Evolutionary conservation across 2,888 invertebrate species (phyloP), one percentile per base, ranked within the genome.

Genomic region (Nymphalis polychloros): DNA sequence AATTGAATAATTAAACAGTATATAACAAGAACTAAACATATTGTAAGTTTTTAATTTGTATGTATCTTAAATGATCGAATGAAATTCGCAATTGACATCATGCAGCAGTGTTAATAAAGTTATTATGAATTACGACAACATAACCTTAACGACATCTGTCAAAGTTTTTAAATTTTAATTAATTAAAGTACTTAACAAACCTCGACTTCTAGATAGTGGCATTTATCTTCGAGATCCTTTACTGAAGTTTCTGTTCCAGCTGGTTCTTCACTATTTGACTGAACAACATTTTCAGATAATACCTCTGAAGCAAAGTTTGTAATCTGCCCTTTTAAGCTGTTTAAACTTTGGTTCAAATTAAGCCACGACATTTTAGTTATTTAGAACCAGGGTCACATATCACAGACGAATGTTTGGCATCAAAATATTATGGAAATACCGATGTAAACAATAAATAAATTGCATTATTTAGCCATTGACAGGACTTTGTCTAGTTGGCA

Each of bases 261-360:
- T 63, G 81, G 72, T 75, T 77, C 80, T 71, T 82, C 84, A 48
- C 71, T 80, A 67, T 76, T 72, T 77, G 85, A 84, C 79, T 95
- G 95, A 70, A 91, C 94, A 79, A 93, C 93, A 73, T 93, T 94
- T 79, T 97, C 97, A 74, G 96, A 95, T 83, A 98, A 93, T 78
- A 98, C 97, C 89, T 97, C 97, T 85, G 96, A 96, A 69, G 98
- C 97, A 81, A 98, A 96, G 91, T 94, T 97, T 48, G 95, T 95
- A 80, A 98, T 94, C 93, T 98, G 98, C 76, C 97, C 98, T 87
- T 97, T 97, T 75, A 98, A 90, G 88, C 93, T 95, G 83, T 87
- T 94, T 76, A 94, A 90, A 89, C 94, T 94, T 79, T 94, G 93
- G 85, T 95, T 95, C 69, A 94, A 81, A 84, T 94, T 94, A 70